These are phyloP conservation scores for Apostichopus leukothele DNA, from an alignment of 53 echinoderm and acorn worm species.

Conservation along the genomic window DNA sequence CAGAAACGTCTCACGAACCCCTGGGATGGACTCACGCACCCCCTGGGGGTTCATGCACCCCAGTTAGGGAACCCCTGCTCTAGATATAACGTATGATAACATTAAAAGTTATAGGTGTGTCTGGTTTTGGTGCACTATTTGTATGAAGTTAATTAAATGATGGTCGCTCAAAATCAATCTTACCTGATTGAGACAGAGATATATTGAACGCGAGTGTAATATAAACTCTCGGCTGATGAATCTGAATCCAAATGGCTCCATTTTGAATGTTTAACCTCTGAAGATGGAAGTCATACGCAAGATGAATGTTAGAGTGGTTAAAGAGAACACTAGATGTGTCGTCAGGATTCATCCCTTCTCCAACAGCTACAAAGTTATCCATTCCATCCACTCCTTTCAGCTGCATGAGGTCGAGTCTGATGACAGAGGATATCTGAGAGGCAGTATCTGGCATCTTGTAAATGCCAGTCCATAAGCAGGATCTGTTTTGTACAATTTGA, in stretches of 20 bases:
- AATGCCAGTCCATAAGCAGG: not conserved
- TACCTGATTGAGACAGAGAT: not conserved
- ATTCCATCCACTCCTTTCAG: conserved; percentile 9
- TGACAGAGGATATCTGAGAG: not conserved
- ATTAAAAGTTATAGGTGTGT: too few relatives aligned
- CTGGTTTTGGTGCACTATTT: too few relatives aligned
- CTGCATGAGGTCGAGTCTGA: not conserved
- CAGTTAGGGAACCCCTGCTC: too few relatives aligned
- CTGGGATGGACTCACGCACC: too few relatives aligned
- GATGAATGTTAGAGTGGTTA: conserved; percentile 31
- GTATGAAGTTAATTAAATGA: too few relatives aligned
- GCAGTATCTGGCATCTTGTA: not conserved
- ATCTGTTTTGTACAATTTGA: not conserved
- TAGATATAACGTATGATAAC: too few relatives aligned
- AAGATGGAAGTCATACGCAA: not conserved
- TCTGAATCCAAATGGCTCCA: conserved; percentile 5
- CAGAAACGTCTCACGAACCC: too few relatives aligned
- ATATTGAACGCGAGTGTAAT: not conserved
- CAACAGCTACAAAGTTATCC: conserved; percentile 18
- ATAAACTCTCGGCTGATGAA: conserved; percentile 14
- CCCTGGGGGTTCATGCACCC: too few relatives aligned
- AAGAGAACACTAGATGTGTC: conserved; percentile 26
- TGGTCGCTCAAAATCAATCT: not conserved
- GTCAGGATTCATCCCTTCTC: not conserved
- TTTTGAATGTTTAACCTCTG: conserved; percentile 10